These are phyloP conservation scores for Coccyzus lansbergi DNA, from an alignment of 2,797 vertebrate genomes.

Conservation along the genomic window DNA sequence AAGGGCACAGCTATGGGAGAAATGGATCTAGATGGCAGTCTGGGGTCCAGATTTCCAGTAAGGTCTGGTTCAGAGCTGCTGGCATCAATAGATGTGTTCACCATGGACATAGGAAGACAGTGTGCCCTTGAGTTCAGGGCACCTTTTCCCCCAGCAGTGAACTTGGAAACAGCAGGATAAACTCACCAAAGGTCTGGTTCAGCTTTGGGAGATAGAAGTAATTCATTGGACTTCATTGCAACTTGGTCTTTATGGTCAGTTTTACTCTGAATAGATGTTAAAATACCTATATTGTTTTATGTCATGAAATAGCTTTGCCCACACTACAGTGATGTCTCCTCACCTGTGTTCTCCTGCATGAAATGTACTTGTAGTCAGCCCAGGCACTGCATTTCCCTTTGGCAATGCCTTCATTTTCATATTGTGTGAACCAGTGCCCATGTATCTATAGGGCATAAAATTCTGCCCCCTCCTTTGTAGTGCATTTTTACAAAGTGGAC, in stretches of 20 bases:
- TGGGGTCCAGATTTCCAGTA: not conserved
- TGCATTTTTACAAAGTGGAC: not conserved
- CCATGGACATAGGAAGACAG: not conserved
- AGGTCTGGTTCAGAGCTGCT: not conserved
- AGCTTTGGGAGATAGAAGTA: not conserved
- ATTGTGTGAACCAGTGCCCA: rapidly evolving
- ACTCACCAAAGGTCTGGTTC: not conserved
- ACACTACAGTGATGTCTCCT: not conserved
- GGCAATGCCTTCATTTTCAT: not conserved
- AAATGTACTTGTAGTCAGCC: not conserved
- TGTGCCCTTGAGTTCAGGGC: not conserved
- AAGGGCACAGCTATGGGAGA: not conserved
- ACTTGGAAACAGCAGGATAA: not conserved
- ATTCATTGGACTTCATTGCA: not conserved
- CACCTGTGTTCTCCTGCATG: not conserved
- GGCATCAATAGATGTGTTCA: not conserved
- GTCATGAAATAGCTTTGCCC: not conserved
- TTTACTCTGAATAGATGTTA: not conserved
- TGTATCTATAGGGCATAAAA: not conserved
- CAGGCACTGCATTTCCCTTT: not conserved
- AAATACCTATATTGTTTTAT: not conserved
- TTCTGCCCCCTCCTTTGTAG: not conserved
- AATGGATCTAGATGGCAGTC: not conserved
- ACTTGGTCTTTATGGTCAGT: not conserved
- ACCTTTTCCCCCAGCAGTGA: not conserved